phyloP scores from a whole-genome alignment of 2,797 vertebrate species.

The Anguilla obscura region DNA sequence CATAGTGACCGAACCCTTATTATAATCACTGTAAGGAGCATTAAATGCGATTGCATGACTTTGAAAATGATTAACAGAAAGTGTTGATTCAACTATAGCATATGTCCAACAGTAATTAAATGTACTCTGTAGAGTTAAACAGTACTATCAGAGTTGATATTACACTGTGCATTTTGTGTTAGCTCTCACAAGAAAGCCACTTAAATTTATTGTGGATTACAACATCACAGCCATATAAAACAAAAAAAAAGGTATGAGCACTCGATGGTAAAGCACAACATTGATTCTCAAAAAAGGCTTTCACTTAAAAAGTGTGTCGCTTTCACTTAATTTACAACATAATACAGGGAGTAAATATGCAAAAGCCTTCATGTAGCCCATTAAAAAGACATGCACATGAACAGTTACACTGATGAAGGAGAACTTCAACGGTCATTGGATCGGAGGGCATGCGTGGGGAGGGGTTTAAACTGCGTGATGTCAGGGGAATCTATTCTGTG shows the following conservation, averaged over 20 bases:
- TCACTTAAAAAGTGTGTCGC: neutral
- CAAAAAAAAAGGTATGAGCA: neutral
- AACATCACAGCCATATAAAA: neutral
- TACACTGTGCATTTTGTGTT: neutral
- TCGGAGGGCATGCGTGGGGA: neutral
- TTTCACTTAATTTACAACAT: neutral
- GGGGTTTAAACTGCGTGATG: conserved; percentile 3
- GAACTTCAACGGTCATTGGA: neutral
- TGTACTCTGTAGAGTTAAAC: neutral
- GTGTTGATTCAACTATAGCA: neutral
- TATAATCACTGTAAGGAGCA: neutral
- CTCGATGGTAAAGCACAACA: neutral
- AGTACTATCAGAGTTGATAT: too few species aligned
- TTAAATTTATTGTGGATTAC: neutral
- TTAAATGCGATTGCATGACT: neutral
- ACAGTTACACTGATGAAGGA: neutral
- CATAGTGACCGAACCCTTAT: neutral
- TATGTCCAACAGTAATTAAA: neutral
- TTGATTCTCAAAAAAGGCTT: neutral
- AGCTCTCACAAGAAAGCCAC: neutral
- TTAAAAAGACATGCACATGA: neutral
- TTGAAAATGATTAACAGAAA: neutral
- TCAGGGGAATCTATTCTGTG: conserved; percentile 25
- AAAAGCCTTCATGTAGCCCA: neutral
- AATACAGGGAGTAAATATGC: neutral